phyloP scores from a whole-genome alignment of 2,888 invertebrate species.

The Drosophila quinaria region DNA sequence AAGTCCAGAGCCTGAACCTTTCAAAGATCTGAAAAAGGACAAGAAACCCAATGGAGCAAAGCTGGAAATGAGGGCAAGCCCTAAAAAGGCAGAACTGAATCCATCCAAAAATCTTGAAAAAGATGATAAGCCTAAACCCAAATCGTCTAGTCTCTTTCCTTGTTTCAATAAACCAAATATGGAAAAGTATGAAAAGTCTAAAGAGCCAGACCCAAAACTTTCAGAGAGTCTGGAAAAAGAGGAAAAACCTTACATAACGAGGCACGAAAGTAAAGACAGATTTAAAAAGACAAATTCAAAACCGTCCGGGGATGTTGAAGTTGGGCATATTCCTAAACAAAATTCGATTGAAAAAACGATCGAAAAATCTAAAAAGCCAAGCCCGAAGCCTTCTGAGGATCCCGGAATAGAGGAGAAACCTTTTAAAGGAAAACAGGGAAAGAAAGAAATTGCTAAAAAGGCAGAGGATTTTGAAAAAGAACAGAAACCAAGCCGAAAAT shows the following conservation, averaged over 20 bases:
- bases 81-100: not conserved
- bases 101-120: not conserved
- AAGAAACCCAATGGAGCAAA: not conserved
- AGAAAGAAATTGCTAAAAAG: not conserved
- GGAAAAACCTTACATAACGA: too few relatives aligned
- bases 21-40: not conserved
- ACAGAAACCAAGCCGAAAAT: not conserved
- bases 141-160: conserved; percentile 4
- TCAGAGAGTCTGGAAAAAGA: not conserved
- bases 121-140: not conserved
- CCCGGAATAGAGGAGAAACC: not conserved
- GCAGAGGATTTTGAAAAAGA: not conserved
- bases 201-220: not conserved
- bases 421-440: too few relatives aligned
- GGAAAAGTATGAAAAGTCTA: not conserved
- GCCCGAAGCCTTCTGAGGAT: not conserved
- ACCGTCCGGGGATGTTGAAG: not conserved
- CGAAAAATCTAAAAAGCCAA: not conserved
- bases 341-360: not conserved
- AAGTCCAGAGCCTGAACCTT: not conserved
- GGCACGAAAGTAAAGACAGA: not conserved
- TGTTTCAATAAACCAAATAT: not conserved
- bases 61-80: conserved; percentile 3
- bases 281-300: not conserved
- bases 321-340: not conserved